Evolutionary conservation across 2,888 invertebrate species (phyloP).

Genomic region (Xiphydria camelus): DNA sequence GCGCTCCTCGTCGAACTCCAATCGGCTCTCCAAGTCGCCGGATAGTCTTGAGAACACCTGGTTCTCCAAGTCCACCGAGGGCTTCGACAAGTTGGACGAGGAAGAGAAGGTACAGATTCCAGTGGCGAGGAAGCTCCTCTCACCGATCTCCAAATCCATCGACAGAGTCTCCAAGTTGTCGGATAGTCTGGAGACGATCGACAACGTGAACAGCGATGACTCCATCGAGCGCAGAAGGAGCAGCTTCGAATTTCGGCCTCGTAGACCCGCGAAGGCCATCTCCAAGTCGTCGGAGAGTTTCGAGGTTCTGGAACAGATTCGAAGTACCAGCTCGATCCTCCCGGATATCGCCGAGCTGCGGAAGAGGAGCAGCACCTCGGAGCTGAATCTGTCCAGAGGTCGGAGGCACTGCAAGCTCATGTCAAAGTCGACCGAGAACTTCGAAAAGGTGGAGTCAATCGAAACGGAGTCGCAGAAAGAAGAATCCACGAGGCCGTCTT

Average conservation of each 20-base stretch:
- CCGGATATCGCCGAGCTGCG: slow-evolving; percentile 31
- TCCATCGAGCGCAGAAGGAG: slow-evolving; percentile 38
- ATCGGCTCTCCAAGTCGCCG: slow-evolving; percentile 46
- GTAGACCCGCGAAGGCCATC: slow-evolving; percentile 34
- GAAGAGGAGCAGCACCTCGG: slow-evolving; percentile 47
- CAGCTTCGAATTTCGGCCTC: slow-evolving; percentile 40
- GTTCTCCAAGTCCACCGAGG: slow-evolving; percentile 49
- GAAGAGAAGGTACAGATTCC: slow-evolving; percentile 36
- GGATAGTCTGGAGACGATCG: slow-evolving; percentile 47
- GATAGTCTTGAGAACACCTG: slow-evolving; percentile 47
- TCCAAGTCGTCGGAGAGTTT: slow-evolving; percentile 51
- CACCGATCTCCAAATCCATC: slow-evolving; percentile 42
- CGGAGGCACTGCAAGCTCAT: slow-evolving; percentile 10
- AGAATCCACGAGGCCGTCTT: slow-evolving; percentile 1
- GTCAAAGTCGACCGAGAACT: slow-evolving; percentile 5
- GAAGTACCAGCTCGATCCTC: background rate
- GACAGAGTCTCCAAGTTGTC: slow-evolving; percentile 47
- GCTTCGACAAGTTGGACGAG: slow-evolving; percentile 42
- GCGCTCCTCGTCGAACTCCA: slow-evolving; percentile 35
- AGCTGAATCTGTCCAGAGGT: slow-evolving; percentile 40
- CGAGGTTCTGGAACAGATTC: slow-evolving; percentile 24
- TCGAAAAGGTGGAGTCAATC: slow-evolving; percentile 9
- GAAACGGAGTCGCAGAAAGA: slow-evolving; percentile 6
- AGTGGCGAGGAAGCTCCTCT: slow-evolving; percentile 27
- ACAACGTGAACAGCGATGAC: slow-evolving; percentile 38